phyloP scores from a whole-genome alignment of 2,888 invertebrate genomes.

The Heteromurus nitidus region DNA sequence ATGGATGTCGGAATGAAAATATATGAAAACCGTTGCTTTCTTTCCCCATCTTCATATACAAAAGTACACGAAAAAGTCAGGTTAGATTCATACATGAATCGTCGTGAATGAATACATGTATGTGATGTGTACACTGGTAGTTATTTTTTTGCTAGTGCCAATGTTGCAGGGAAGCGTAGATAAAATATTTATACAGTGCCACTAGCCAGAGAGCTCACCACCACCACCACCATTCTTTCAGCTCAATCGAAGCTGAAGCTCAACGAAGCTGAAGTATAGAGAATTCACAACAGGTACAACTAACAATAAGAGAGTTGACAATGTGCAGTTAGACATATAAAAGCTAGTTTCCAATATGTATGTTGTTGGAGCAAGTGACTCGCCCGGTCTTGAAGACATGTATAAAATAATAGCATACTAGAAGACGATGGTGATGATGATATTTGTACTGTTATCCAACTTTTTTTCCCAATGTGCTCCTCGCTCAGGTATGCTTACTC shows the following conservation, averaged over 20 bases:
- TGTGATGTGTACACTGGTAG: not conserved
- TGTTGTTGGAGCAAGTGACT: not conserved
- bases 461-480: not conserved
- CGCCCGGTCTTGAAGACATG: not conserved
- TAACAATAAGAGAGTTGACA: not conserved
- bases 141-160: slow-evolving; percentile 3
- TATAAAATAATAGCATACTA: not conserved
- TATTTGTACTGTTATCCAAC: not conserved
- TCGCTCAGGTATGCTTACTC: not conserved
- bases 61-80: not conserved
- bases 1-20: too few species aligned
- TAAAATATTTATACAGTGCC: slow-evolving; percentile 26
- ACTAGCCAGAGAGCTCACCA: not conserved
- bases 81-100: not conserved
- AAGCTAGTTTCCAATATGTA: not conserved
- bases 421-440: not conserved
- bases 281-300: not conserved
- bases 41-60: slow-evolving; percentile 5
- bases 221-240: too few species aligned
- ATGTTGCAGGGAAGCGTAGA: slow-evolving; percentile 42
- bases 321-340: not conserved
- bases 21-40: slow-evolving; percentile 54
- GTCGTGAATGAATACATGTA: not conserved
- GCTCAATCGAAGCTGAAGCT: too few species aligned
- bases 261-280: not conserved